Conservation (phyloP, 2,113 vertebrate species). For the Nesogale talazaci region DNA sequence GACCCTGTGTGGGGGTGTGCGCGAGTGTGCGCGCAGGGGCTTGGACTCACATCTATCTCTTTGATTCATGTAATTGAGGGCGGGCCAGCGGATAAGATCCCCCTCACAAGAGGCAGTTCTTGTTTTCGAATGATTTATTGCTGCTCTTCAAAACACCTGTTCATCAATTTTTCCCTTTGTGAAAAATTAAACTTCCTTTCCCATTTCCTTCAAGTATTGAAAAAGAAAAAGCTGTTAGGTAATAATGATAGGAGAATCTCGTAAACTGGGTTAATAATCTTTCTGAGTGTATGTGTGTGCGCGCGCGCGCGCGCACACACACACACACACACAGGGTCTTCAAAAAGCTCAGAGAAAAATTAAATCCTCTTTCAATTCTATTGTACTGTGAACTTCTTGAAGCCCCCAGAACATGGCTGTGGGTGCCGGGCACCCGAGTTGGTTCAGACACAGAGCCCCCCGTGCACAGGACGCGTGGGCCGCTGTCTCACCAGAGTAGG, state of each 20-base stretch:
- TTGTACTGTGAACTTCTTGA: too few species aligned
- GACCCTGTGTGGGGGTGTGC: not conserved
- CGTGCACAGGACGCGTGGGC: too few species aligned
- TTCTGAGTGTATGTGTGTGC: too few species aligned
- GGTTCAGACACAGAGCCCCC: too few species aligned
- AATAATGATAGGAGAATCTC: not conserved
- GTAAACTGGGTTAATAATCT: not conserved
- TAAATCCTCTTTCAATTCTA: too few species aligned
- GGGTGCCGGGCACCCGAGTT: too few species aligned
- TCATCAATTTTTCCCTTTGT: conserved; percentile 36
- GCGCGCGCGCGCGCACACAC: accelerated
- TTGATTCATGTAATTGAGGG: conserved; percentile 42
- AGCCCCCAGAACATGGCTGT: too few species aligned
- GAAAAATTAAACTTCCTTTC: not conserved
- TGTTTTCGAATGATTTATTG: conserved; percentile 47
- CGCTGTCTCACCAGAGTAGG: too few species aligned
- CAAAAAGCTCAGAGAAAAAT: too few species aligned
- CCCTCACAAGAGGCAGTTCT: conserved; percentile 39
- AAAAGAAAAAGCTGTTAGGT: not conserved
- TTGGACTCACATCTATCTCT: not conserved
- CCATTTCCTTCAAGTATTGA: conserved; percentile 1
- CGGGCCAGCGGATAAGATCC: conserved; percentile 12
- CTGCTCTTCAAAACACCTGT: conserved; percentile 57
- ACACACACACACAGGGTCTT: not conserved
- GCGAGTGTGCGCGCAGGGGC: accelerated